Evolutionary conservation across 2,797 vertebrate genomes (phyloP), one percentile per base, ranked within the genome.

Genomic region (Danio kyathit): DNA sequence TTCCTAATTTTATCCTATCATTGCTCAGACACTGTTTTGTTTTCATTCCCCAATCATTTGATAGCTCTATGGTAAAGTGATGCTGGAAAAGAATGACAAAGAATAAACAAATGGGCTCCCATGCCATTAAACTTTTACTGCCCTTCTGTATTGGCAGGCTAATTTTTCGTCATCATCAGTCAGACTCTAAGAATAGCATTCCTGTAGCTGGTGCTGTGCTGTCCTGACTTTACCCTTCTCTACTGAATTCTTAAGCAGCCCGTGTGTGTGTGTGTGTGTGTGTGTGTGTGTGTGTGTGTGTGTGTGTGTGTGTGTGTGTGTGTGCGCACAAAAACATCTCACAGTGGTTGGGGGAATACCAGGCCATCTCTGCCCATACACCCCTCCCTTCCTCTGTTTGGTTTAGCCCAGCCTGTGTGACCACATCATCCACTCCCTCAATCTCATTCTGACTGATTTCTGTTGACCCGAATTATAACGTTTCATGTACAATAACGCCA

Each of bases 331-430:
- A 29, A 29, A 54, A 73, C 49, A 77, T 70, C 69, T 83, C 46
- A 61, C 41, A 21, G 38, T 76, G 67, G 51, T 70, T 29, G 19
- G 10, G 64, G 72, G 51, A 64, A 76, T 75, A 65, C 76, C 82
- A 77, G 61, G 61, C 17, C 6, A 10, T 46, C 38, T 43, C n/a
- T 74, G 43, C 71, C 48, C 64, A 81, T 51, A 73, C 83, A 41
- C 73, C 65, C 92, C 94, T 95, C 94, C 93, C 93, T 94, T 95
- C 92, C 93, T 95, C 92, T 92, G 90, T 90, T 85, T 88, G 89
- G 90, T 92, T 90, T 89, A 91, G 90, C 66, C 60, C 66, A 61
- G 66, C 9, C 13, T 49, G n/a, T 19, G 41, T 29, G 60, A 69
- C 67, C 82, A 72, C 71, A 65, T 73, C 66, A 29, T 29, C 29